phyloP scores from a whole-genome alignment of 2,797 vertebrate species.

The Anniella stebbinsi region DNA sequence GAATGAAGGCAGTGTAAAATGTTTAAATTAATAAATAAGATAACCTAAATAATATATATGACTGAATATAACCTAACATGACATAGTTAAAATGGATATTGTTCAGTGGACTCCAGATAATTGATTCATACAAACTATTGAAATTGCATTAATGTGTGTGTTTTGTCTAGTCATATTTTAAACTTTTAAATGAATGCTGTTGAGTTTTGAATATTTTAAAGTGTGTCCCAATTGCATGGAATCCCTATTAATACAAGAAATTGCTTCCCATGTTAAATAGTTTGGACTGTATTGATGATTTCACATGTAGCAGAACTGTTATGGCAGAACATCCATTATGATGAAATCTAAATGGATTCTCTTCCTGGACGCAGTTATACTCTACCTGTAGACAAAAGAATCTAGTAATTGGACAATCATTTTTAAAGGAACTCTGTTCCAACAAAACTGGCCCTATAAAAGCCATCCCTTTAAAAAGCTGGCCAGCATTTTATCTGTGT shows the following conservation, averaged over 20 bases:
- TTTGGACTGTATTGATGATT: neutral
- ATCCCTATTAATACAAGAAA: neutral
- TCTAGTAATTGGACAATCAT: neutral
- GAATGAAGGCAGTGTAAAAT: too few relatives aligned
- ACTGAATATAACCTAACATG: too few relatives aligned
- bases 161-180: neutral
- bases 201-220: neutral
- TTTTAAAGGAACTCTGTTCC: neutral
- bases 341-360: neutral
- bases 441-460: neutral
- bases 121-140: neutral
- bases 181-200: neutral
- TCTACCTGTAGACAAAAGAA: constrained; percentile 11
- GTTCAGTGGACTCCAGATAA: neutral
- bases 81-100: neutral
- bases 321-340: neutral
- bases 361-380: neutral
- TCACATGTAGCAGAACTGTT: neutral
- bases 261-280: neutral
- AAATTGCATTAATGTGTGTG: neutral
- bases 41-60: too few relatives aligned
- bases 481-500: neutral
- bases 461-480: neutral
- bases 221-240: neutral
- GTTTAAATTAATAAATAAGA: too few relatives aligned